Percentiles rank a stretch among this genome's conserved stretches.
Evolutionary conservation across 2,888 invertebrate species (phyloP).

Genomic region (Andrena flavipes): DNA sequence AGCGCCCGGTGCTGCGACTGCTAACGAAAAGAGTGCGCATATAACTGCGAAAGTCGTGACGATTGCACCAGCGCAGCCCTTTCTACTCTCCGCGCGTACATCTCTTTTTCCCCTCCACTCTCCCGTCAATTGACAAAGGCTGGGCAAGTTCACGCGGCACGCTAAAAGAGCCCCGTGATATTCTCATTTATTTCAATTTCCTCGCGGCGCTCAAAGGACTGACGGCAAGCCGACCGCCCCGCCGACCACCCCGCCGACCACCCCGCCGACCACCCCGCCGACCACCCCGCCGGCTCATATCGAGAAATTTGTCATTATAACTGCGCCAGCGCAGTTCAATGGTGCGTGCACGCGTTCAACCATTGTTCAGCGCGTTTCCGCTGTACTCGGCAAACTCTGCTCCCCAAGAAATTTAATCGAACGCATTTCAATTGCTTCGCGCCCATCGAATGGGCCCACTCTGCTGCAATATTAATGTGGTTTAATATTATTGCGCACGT

Average conservation of each 20-base stretch:
- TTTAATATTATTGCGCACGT: neutral
- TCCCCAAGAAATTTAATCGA: constrained; percentile 1
- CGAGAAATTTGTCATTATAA: constrained; percentile 17
- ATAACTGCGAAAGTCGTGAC: constrained; percentile 26
- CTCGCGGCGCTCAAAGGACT: constrained; percentile 6
- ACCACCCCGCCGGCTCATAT: neutral
- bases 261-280: neutral
- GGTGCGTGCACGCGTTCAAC: neutral
- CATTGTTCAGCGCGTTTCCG: neutral
- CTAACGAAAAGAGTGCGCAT: constrained; percentile 58
- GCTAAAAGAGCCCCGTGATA: constrained; percentile 38
- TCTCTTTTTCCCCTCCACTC: constrained; percentile 15
- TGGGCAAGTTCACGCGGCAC: constrained; percentile 7
- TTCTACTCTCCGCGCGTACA: constrained; percentile 8
- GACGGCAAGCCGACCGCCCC: neutral
- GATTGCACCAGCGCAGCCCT: constrained; percentile 38
- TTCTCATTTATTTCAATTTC: constrained; percentile 49
- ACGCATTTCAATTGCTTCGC: constrained; percentile 8
- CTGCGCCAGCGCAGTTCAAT: neutral
- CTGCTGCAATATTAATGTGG: neutral
- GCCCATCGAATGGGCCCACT: neutral
- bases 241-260: neutral
- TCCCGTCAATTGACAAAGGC: constrained; percentile 48
- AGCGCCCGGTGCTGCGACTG: constrained; percentile 26
- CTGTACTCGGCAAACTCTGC: neutral